Conservation (phyloP, 1,140 invertebrate genomes). For the Macrobrachium rosenbergii region DNA sequence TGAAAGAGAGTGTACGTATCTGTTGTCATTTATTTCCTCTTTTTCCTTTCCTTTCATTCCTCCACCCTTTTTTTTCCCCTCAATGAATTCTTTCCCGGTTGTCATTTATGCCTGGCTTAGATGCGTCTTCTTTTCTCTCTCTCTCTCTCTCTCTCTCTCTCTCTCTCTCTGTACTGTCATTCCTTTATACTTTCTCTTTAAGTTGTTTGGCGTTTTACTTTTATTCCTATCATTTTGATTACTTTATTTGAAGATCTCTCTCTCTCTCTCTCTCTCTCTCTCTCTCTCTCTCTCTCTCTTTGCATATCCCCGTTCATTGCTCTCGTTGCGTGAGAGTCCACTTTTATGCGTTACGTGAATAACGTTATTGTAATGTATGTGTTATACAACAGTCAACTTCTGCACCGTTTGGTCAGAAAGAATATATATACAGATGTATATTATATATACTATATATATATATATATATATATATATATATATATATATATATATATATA, state of each 20-base stretch:
- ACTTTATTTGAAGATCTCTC: too few relatives aligned
- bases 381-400: too few relatives aligned
- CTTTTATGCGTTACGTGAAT: too few relatives aligned
- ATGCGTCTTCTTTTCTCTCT: neutral
- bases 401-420: too few relatives aligned
- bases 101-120: neutral
- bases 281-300: slow-evolving; percentile 1
- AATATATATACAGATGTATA: too few relatives aligned
- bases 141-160: neutral
- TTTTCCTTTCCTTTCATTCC: neutral
- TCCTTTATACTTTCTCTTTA: too few relatives aligned
- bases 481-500: neutral
- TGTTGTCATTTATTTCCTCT: neutral
- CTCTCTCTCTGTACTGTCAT: neutral
- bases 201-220: neutral
- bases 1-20: neutral
- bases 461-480: neutral
- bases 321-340: too few relatives aligned
- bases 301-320: neutral
- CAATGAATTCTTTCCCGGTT: neutral
- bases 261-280: neutral
- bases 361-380: too few relatives aligned
- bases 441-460: neutral
- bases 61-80: neutral
- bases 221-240: neutral